Evolutionary conservation across 1,140 invertebrate species (phyloP).

Genomic region (Coptotermes formosanus): DNA sequence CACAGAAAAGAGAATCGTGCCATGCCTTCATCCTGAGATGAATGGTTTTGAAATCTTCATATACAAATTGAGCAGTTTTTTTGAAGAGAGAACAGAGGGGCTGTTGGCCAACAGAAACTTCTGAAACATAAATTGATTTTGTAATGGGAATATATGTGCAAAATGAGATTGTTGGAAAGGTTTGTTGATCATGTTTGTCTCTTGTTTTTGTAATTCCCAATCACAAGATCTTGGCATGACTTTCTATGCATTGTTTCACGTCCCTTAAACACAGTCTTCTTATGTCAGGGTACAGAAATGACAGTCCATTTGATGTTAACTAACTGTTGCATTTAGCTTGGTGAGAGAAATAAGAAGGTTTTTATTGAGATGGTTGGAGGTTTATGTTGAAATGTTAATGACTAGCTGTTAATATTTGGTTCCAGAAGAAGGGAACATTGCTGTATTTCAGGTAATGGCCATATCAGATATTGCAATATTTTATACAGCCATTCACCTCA

Average conservation of each 20-base stretch:
- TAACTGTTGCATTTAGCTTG: constrained; percentile 15
- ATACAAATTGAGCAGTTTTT: background rate
- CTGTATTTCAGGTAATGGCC: background rate
- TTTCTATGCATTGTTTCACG: background rate
- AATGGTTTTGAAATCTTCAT: background rate
- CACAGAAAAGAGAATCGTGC: background rate
- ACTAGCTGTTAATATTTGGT: background rate
- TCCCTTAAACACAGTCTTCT: background rate
- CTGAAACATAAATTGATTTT: background rate
- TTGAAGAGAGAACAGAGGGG: background rate
- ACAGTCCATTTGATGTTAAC: background rate
- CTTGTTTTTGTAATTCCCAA: background rate
- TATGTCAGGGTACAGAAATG: background rate
- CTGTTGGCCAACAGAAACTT: background rate
- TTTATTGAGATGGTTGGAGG: background rate
- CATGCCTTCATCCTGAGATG: constrained; percentile 2
- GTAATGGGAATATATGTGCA: background rate
- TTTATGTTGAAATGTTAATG: background rate
- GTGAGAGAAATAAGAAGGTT: background rate
- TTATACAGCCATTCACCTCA: background rate
- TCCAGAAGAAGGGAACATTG: background rate
- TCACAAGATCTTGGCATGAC: background rate
- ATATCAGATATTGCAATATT: background rate
- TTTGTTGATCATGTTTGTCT: background rate
- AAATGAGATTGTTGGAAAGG: constrained; percentile 12